Conservation (phyloP, 2,797 vertebrate genomes). For the Columba guinea region DNA sequence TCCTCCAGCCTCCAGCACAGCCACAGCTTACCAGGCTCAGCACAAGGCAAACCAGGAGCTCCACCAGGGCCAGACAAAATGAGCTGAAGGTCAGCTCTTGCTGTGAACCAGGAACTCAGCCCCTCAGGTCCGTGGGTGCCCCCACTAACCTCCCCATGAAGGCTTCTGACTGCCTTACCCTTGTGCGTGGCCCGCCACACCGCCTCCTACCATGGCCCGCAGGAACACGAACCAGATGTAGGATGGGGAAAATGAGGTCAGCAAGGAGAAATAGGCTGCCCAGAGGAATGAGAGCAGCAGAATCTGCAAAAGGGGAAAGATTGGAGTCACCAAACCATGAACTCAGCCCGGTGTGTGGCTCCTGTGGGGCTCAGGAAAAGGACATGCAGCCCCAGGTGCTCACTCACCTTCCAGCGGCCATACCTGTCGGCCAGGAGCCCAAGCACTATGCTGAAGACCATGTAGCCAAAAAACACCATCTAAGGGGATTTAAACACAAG, state of each 20-base stretch:
- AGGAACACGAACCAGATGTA: constrained; percentile 95
- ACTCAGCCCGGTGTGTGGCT: not conserved
- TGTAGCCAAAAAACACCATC: constrained; percentile 98
- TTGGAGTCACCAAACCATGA: not conserved
- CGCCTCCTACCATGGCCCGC: constrained; percentile 91
- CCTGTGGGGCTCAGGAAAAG: accelerated
- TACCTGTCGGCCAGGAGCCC: constrained; percentile 90
- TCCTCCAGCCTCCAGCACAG: not conserved
- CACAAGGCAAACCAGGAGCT: accelerated
- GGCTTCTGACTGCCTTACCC: constrained; percentile 77
- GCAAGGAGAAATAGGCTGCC: constrained; percentile 92
- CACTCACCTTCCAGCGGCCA: constrained; percentile 91
- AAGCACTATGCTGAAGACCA: constrained; percentile 86
- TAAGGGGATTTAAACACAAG: constrained; percentile 45
- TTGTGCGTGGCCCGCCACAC: constrained; percentile 88
- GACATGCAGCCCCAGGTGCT: accelerated
- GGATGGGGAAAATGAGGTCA: constrained; percentile 91
- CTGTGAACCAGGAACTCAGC: not conserved
- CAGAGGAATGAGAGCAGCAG: constrained; percentile 89
- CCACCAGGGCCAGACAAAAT: not conserved
- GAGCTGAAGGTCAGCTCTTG: not conserved
- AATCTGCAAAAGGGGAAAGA: constrained; percentile 77
- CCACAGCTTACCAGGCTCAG: not conserved
- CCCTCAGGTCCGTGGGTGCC: not conserved
- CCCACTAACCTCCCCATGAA: accelerated